Base-by-base conservation (phyloP, 1,140 invertebrate species). In the Macrosteles quadrilineatus region DNA sequence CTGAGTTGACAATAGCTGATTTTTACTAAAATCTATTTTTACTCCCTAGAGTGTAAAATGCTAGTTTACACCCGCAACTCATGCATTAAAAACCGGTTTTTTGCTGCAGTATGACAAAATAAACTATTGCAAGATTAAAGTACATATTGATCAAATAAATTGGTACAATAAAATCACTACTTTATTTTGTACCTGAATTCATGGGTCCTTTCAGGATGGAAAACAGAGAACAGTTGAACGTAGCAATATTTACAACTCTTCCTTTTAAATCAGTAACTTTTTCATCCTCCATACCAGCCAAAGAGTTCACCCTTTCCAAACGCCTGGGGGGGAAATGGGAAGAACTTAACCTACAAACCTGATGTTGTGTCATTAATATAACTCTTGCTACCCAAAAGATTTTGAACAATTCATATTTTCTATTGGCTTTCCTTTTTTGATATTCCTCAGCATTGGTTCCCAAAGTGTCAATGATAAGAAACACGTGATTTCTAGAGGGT, bases 161-260 rank as follows among this genome's bases (percentile, higher is more conserved):
- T n/a, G n/a, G n/a, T n/a, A n/a, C n/a, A n/a, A n/a, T n/a, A n/a
- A n/a, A n/a, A n/a, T n/a, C n/a, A n/a, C n/a, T n/a, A n/a, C n/a
- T n/a, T n/a, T n/a, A n/a, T n/a, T n/a, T n/a, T n/a, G 4, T 19
- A 50, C 47, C 47, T 50, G 47, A 50, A 19, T 50, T 50, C 21
- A 21, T 19, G 21, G 14, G 21, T 50, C 21, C 47, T 11, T 17
- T 17, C 21, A 50, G 47, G 21, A 50, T 50, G 21, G 47, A 50
- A 50, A 50, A 50, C 47, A 50, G n/a, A 19, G 47, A 50, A 19
- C 47, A 50, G n/a, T 50, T 50, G n/a, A 50, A 50, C 2, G 47
- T 50, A 50, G 47, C 47, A 4, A 50, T n/a, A 4, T 21, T 50
- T n/a, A 50, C 14, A 6, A 4, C 21, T 50, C 47, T 50, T 50